These are phyloP conservation scores for Myotis findleyi DNA, from an alignment of 2,797 vertebrate species.

Conservation along the genomic window DNA sequence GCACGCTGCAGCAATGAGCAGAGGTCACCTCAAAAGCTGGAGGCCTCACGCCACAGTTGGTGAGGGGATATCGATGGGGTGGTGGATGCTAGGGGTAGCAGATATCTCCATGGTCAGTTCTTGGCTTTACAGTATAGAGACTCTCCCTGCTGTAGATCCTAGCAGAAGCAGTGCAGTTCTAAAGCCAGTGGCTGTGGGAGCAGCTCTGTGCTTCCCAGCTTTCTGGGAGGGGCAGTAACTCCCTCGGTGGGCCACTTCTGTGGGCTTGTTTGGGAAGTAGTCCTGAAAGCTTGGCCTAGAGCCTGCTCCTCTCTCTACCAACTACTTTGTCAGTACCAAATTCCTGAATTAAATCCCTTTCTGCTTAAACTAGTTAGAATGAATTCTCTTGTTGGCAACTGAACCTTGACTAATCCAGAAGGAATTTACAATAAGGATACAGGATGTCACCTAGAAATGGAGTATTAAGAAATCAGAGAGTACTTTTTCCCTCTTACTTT, in stretches of 20 bases:
- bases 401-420: conserved; percentile 60
- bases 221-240: background rate
- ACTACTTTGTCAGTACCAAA: background rate
- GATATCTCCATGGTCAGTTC: background rate
- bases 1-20: background rate
- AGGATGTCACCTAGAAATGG: background rate
- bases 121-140: background rate
- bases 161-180: background rate
- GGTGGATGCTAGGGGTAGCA: background rate
- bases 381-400: conserved; percentile 9
- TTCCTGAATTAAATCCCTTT: conserved; percentile 27
- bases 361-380: background rate
- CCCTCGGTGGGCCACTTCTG: background rate
- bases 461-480: background rate
- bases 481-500: background rate
- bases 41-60: background rate
- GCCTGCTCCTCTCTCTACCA: background rate
- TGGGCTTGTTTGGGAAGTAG: background rate
- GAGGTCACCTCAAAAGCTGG: background rate
- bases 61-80: background rate
- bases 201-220: background rate
- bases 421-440: conserved; percentile 29
- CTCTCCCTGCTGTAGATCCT: background rate
- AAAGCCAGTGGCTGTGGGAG: background rate
- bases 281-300: background rate